Evolutionary conservation across 2,797 vertebrate genomes (phyloP).

Genomic region (Peromyscus nudipes): DNA sequence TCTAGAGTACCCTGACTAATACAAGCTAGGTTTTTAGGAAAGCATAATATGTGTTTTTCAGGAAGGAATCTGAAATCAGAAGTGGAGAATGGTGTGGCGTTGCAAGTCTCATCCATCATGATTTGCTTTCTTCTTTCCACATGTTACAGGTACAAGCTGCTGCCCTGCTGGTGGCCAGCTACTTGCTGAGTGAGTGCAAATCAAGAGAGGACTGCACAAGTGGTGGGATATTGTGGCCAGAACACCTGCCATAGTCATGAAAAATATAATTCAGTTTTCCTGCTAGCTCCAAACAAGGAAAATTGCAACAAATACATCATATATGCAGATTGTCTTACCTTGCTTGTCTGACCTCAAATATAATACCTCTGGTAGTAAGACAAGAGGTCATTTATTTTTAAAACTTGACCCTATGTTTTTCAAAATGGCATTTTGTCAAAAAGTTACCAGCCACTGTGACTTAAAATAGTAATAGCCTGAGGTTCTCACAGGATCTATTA

Average conservation of each 20-base stretch:
- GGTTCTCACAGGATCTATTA: background rate
- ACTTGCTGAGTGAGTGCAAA: background rate
- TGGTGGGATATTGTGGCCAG: background rate
- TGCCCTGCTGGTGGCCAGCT: background rate
- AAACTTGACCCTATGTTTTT: conserved; percentile 32
- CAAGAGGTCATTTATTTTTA: conserved; percentile 10
- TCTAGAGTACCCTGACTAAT: background rate
- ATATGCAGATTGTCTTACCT: conserved; percentile 50
- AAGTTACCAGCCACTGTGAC: background rate
- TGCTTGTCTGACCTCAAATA: background rate
- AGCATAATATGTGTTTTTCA: background rate
- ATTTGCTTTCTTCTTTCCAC: background rate
- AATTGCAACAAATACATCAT: background rate
- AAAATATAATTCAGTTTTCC: background rate
- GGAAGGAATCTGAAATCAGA: conserved; percentile 29
- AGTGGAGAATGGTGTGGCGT: background rate
- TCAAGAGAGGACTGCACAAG: background rate
- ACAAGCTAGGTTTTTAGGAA: background rate
- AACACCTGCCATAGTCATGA: background rate
- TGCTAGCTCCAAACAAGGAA: background rate
- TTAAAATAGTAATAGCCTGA: conserved; percentile 3
- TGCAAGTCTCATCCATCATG: background rate
- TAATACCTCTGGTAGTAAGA: background rate
- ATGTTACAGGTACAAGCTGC: background rate
- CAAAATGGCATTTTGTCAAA: conserved; percentile 3